Percentiles rank a stretch among this genome's conserved stretches.
Evolutionary conservation across 1,140 invertebrate genomes (phyloP).

Genomic region (Nylanderia fulva): DNA sequence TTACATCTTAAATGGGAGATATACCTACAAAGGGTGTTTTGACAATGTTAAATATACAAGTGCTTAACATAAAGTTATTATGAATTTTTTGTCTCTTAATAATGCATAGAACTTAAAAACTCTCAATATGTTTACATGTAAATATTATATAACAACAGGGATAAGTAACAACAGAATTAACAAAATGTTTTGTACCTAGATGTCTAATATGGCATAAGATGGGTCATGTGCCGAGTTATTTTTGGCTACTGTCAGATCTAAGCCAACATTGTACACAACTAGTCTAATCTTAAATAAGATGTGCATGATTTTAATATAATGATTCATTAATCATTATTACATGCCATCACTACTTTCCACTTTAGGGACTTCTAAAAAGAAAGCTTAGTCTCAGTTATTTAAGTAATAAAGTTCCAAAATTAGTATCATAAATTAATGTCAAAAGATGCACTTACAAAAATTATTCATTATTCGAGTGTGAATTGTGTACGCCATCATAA

Average conservation of each 20-base stretch:
- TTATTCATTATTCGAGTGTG: background rate
- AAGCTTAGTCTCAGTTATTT: slow-evolving; percentile 20
- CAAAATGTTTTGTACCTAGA: slow-evolving; percentile 74
- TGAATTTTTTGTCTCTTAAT: slow-evolving; percentile 54
- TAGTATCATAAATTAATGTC: slow-evolving; percentile 63
- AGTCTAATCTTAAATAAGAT: slow-evolving; percentile 79
- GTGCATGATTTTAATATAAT: slow-evolving; percentile 76
- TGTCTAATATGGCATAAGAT: slow-evolving; percentile 80
- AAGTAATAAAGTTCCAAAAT: slow-evolving; percentile 43
- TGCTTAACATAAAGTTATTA: slow-evolving; percentile 53
- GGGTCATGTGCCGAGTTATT: slow-evolving; percentile 81
- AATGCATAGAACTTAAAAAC: slow-evolving; percentile 71
- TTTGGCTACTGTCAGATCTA: slow-evolving; percentile 80
- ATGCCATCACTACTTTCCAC: slow-evolving; percentile 77
- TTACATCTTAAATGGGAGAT: slow-evolving; percentile 35
- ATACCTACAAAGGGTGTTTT: slow-evolving; percentile 66
- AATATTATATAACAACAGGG: slow-evolving; percentile 76
- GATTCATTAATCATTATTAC: slow-evolving; percentile 76
- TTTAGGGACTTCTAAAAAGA: slow-evolving; percentile 82
- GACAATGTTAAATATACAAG: slow-evolving; percentile 47
- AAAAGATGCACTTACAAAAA: slow-evolving; percentile 62
- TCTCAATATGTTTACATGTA: slow-evolving; percentile 70
- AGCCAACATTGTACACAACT: slow-evolving; percentile 81
- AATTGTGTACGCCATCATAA: no score
- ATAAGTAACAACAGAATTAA: slow-evolving; percentile 80